Evolutionary conservation across 2,888 invertebrate species (phyloP).

Genomic region (Linnaemya tessellans): DNA sequence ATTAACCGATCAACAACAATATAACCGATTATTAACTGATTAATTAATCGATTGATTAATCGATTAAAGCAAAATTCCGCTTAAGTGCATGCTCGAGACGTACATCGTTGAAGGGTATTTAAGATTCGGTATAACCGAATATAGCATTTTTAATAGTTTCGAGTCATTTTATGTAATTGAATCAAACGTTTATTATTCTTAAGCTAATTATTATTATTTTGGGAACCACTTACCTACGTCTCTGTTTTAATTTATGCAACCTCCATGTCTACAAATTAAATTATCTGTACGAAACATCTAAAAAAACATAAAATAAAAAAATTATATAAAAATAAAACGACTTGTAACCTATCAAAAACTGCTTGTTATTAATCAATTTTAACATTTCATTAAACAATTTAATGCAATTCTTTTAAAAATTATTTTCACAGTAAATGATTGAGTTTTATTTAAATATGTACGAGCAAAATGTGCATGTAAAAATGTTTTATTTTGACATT

Average conservation of each 20-base stretch:
- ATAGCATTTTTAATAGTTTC: no score
- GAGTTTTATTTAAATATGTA: slow-evolving; percentile 23
- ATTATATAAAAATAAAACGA: slow-evolving; percentile 6
- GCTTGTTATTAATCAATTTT: slow-evolving; percentile 72
- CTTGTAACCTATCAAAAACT: slow-evolving; percentile 67
- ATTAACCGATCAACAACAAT: no score
- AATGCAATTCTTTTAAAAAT: slow-evolving; percentile 40
- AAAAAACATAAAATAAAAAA: background rate
- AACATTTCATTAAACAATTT: slow-evolving; percentile 63
- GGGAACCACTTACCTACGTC: background rate
- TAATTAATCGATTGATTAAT: no score
- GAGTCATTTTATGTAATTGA: no score
- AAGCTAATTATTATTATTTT: background rate
- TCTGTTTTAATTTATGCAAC: background rate
- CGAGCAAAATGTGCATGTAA: slow-evolving; percentile 21
- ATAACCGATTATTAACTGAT: no score
- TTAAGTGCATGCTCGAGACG: no score
- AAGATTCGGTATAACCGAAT: no score
- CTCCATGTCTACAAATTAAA: background rate
- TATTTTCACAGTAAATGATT: slow-evolving; percentile 8
- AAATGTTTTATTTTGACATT: slow-evolving; percentile 63
- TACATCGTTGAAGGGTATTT: no score
- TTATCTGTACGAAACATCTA: background rate
- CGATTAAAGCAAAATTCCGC: no score
- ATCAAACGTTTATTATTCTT: background rate